Evolutionary conservation across 1,140 invertebrate species (phyloP).

Genomic region (Anastrepha ludens): DNA sequence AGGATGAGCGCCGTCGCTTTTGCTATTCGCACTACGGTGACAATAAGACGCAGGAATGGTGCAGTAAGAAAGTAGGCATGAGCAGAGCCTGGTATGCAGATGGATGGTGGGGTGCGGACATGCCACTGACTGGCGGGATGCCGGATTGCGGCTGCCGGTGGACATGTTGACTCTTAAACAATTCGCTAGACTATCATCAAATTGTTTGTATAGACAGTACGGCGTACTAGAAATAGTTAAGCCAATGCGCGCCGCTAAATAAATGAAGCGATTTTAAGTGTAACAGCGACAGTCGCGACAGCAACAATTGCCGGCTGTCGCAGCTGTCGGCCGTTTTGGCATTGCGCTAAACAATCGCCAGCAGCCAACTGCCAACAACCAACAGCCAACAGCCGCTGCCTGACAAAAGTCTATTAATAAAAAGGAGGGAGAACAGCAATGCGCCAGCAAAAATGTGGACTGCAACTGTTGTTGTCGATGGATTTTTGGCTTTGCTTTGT

Average conservation of each 20-base stretch:
- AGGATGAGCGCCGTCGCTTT: not conserved
- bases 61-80: not conserved
- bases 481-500: not conserved
- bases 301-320: conserved; percentile 52
- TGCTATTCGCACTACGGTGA: not conserved
- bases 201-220: conserved; percentile 3
- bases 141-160: not conserved
- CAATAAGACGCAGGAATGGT: not conserved
- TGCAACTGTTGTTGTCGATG: not conserved
- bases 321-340: conserved; percentile 43
- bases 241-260: conserved; percentile 15
- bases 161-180: not conserved
- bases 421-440: not conserved
- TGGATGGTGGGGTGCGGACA: not conserved
- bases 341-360: not conserved
- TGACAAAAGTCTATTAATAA: conserved; percentile 49
- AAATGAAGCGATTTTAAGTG: conserved; percentile 50
- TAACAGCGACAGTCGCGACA: conserved; percentile 46
- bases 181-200: not conserved
- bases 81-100: conserved; percentile 26
- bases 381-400: not conserved
- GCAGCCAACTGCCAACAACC: not conserved
- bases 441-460: not conserved
- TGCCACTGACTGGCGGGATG: not conserved
- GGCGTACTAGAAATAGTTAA: conserved; percentile 10